Evolutionary conservation across 1,140 invertebrate species (phyloP).

Genomic region (Melipona quadrifasciata): DNA sequence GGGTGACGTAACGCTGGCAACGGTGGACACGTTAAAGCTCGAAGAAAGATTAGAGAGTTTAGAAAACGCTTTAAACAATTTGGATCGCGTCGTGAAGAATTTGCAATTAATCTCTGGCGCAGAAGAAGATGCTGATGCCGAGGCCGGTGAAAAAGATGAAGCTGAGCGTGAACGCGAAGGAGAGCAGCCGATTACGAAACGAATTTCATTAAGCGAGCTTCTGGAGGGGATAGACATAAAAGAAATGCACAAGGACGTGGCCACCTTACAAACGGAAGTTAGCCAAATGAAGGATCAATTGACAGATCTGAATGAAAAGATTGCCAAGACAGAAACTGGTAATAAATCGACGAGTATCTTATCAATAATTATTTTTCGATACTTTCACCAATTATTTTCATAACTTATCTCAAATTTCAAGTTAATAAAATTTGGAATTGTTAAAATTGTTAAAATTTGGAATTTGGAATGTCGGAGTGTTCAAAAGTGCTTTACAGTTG

Average conservation of each 20-base stretch:
- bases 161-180: background rate
- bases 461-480: background rate
- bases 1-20: slow-evolving; percentile 32
- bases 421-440: background rate
- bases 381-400: background rate
- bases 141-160: background rate
- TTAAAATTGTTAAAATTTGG: background rate
- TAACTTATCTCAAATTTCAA: background rate
- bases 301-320: slow-evolving; percentile 39
- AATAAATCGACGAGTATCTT: background rate
- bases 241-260: slow-evolving; percentile 56
- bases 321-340: background rate
- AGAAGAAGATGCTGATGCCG: background rate
- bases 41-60: slow-evolving; percentile 54
- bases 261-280: slow-evolving; percentile 53
- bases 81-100: slow-evolving; percentile 38
- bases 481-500: background rate
- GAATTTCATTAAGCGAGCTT: slow-evolving; percentile 23
- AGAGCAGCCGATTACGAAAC: background rate
- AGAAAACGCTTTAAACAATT: slow-evolving; percentile 52
- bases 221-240: slow-evolving; percentile 40
- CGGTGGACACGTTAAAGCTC: background rate
- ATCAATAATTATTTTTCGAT: background rate
- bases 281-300: slow-evolving; percentile 49
- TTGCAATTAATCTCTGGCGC: slow-evolving; percentile 24